Base-by-base conservation (phyloP, 2,888 invertebrate species). In the Alcis repandata region DNA sequence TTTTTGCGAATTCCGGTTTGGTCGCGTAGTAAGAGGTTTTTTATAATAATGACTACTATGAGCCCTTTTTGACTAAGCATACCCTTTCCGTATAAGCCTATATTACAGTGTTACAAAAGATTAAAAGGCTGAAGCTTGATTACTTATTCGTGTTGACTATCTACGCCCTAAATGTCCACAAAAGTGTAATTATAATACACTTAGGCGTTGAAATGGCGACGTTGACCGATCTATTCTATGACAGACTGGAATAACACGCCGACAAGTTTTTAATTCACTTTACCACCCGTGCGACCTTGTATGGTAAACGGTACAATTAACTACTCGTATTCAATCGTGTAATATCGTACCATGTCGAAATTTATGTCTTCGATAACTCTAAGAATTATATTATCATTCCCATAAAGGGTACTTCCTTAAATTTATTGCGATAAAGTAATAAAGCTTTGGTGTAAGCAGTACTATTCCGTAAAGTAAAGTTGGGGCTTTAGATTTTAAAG, bases 231-330 rank as follows among this genome's bases (percentile, higher is more conserved):
- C 53, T 11, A 45, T 46, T 38, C 45, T 45, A 46, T 36, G 53
- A 33, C 32, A 40, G 2, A 43, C 17, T 62, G 41, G 10, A 40
- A 53, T 53, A 46, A 40, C 40, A 63, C 22, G 6, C 27, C 48
- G 48, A 59, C 63, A 54, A 64, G 59, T 64, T 64, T 56, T 63
- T 60, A 56, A 60, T 65, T 60, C 56, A 60, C 59, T 65, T 65
- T 60, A 65, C 59, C 51, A 56, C 49, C 59, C 49, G 60, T 15
- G 38, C 60, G 60, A 57, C 65, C 65, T 65, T 65, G 65, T 51
- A 63, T 54, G 36, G 15, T 65, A 65, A 65, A 60, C 46, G 60
- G 52, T 52, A 52, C 46, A 60, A 60, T 60, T 60, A 57, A 60
- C 51, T 52, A 52, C 17, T 49, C 38, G 20, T 38, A 64, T 54